Percentiles rank a stretch among this genome's conserved stretches.
Evolutionary conservation across 2,797 vertebrate genomes (phyloP).

Genomic region (Potorous gilbertii): DNA sequence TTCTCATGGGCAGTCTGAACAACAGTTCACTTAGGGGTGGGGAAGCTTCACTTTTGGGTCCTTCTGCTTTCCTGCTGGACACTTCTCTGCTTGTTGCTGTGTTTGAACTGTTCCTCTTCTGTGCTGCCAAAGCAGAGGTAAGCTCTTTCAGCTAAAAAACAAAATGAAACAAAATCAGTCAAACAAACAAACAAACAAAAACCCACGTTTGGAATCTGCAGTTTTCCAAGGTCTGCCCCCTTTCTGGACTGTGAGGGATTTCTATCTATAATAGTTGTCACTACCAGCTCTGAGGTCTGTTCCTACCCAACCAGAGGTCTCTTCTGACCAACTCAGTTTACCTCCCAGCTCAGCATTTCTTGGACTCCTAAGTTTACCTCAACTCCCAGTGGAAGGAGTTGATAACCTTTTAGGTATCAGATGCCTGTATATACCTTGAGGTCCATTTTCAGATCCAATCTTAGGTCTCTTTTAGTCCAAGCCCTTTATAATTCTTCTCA

Average conservation of each 20-base stretch:
- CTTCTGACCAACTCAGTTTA: not conserved
- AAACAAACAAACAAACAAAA: not conserved
- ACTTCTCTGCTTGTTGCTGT: not conserved
- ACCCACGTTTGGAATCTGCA: not conserved
- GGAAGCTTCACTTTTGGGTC: not conserved
- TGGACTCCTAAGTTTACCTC: not conserved
- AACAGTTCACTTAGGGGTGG: not conserved
- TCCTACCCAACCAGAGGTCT: not conserved
- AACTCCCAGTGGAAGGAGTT: not conserved
- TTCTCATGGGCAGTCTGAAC: not conserved
- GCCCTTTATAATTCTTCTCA: not conserved
- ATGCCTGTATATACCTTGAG: not conserved
- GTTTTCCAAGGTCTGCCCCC: not conserved
- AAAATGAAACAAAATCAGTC: not conserved
- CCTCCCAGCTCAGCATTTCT: not conserved
- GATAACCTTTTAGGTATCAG: not conserved
- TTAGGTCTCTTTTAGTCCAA: not conserved
- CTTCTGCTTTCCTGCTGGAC: not conserved
- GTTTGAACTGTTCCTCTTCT: not conserved
- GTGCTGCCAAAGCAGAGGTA: not conserved
- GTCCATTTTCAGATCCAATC: not conserved
- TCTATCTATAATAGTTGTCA: not conserved
- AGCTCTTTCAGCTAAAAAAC: not conserved
- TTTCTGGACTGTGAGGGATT: not conserved
- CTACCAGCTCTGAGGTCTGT: not conserved